phyloP scores from a whole-genome alignment of 35 echinoderm and acorn worm genomes.

The Heliocidaris erythrogramma region DNA sequence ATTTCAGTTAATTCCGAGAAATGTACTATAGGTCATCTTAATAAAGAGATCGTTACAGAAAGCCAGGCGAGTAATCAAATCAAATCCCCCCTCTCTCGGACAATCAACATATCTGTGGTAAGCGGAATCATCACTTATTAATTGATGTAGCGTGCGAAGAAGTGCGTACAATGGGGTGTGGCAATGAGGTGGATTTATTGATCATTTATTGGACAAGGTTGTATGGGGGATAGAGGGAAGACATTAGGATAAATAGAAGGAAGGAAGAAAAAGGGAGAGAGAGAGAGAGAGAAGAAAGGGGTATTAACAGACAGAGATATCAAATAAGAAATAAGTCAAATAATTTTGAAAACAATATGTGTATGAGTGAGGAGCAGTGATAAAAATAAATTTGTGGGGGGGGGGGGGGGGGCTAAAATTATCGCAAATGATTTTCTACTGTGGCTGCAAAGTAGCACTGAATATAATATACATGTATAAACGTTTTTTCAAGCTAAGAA shows the following conservation, averaged over 20 bases:
- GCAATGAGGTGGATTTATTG: neutral
- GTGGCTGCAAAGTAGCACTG: too few species aligned
- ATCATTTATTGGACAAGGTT: neutral
- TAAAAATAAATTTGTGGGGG: too few species aligned
- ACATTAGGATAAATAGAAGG: too few species aligned
- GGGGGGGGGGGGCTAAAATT: too few species aligned
- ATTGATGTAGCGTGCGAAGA: constrained; percentile 2
- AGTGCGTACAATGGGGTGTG: neutral
- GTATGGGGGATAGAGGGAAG: neutral
- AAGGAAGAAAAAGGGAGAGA: too few species aligned
- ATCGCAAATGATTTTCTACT: too few species aligned
- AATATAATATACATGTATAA: too few species aligned
- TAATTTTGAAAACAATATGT: too few species aligned
- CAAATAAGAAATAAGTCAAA: neutral
- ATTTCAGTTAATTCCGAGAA: neutral
- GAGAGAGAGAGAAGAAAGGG: too few species aligned
- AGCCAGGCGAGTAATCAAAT: neutral
- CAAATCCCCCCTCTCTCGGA: neutral
- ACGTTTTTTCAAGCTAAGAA: too few species aligned
- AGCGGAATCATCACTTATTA: neutral
- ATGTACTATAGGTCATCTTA: neutral
- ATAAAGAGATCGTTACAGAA: neutral
- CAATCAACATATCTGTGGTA: neutral
- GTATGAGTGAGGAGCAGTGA: too few species aligned
- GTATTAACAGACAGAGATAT: neutral